Base-by-base conservation (phyloP, 2,113 vertebrate species). In the Pavo muticus region DNA sequence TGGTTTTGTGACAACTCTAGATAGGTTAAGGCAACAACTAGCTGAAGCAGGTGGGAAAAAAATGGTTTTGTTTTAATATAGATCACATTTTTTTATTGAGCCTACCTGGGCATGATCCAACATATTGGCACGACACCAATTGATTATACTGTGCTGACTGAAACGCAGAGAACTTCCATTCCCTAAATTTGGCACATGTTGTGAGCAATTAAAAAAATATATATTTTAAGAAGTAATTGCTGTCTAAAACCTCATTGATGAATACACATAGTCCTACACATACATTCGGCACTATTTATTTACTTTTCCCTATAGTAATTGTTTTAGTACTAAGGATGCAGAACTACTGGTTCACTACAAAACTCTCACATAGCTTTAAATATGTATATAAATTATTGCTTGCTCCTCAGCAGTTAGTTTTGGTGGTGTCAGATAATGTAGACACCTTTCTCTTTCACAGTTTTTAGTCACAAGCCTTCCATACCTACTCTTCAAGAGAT, bases 401-500 rank as follows among this genome's bases (percentile, higher is more conserved):
- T 64, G 89, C 35, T 65, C 65, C 72, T 48, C 40, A 79, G 32
- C 68, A 94, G 7, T 56, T 59, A 65, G 72, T 89, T 91, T 78
- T 88, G 37, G 23, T 90, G 35, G 14, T 78, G 52, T 20, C 20
- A 61, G 44, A 73, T 48, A 85, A 85, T 42, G 79, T 80, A 47
- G 92, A 65, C 9, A 39, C 63, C 73, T n/a, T 93, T 87, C 44
- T 78, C 27, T 87, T 84, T 88, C 82, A 76, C 17, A 84, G 1
- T 20, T 72, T 85, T 56, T 40, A 59, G 32, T 77, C 39, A 69
- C 25, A 92, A 73, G 78, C 20, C 44, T 91, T 81, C 75, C 24
- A 12, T 29, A 95, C 32, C 69, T 95, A 6, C 29, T 90, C 27
- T 72, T 94, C 64, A 76, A 94, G 89, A 65, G 10, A 93, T 16